Evolutionary conservation across 2,113 vertebrate genomes (phyloP), one percentile per base, ranked within the genome.

Genomic region (Ursus arctos): DNA sequence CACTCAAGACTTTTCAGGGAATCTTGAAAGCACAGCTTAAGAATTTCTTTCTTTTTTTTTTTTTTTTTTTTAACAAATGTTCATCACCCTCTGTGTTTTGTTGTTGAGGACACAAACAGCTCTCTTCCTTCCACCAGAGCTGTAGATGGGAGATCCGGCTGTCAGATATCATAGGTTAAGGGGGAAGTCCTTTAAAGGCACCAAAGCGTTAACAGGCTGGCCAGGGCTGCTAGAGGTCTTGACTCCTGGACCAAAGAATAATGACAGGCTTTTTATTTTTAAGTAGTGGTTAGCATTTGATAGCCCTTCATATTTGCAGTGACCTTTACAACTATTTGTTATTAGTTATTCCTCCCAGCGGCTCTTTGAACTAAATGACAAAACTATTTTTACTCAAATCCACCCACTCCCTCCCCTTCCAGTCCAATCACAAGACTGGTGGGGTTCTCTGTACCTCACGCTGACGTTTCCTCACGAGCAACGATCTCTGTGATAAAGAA

Each of bases 201-300:
- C 16, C 10, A 3, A 94, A 95, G n/a, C 14, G 0, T 12, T 71
- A 84, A 87, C 76, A 77, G 92, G 79, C 69, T 94, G 76, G 91
- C 94, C 1, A 9, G 76, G 36, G 72, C 67, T 36, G 91, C 69
- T 90, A 96, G 96, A 98, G 90, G 91, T 98, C 97, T 81, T 40
- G 1, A 4, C 97, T 97, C 61, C 91, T 80, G 40, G 88, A 81
- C 93, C 82, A 94, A 43, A 74, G 81, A 96, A 95, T 95, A 97
- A 97, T 43, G 71, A 67, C 51, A 82, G 89, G 83, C 71, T 51
- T 97, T 95, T 97, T 91, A 91, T 94, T 94, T 95, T 96, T 95
- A 98, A 97, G 95, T 95, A 95, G 82, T 94, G 89, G 97, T 96
- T 97, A 97, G 88, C 92, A 94, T 97, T 97, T 97, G 93, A 95